Percentiles rank a stretch among this genome's conserved stretches.
Evolutionary conservation across 1,140 invertebrate genomes (phyloP).

Genomic region (Wasmannia auropunctata): DNA sequence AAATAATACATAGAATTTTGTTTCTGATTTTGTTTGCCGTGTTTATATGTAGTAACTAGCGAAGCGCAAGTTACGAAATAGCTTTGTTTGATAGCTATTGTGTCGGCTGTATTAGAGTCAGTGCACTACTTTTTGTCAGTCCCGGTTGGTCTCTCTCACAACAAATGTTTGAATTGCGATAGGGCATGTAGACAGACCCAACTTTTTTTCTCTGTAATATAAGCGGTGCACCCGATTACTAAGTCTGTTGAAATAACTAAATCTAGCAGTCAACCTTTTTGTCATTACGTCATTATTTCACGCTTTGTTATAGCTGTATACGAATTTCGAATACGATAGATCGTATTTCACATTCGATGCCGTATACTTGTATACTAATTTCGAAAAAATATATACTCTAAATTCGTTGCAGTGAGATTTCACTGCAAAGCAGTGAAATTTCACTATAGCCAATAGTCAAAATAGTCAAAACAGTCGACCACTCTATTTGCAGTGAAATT

Average conservation of each 20-base stretch:
- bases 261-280: neutral
- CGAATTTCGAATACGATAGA: neutral
- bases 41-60: neutral
- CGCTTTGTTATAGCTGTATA: neutral
- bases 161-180: slow-evolving; percentile 19
- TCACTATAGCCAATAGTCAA: too few relatives aligned
- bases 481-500: too few relatives aligned
- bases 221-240: neutral
- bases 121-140: neutral
- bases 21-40: neutral
- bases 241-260: neutral
- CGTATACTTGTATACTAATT: neutral
- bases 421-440: too few relatives aligned
- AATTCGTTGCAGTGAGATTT: too few relatives aligned
- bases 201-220: slow-evolving; percentile 20
- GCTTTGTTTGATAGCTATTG: neutral
- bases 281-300: neutral
- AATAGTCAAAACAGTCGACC: too few relatives aligned
- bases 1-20: neutral
- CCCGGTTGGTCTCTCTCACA: neutral
- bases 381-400: too few relatives aligned
- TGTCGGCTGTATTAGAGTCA: neutral
- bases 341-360: neutral
- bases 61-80: neutral
- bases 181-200: neutral